Base-by-base conservation (phyloP, 1,140 invertebrate genomes). In the Calliphora vicina region DNA sequence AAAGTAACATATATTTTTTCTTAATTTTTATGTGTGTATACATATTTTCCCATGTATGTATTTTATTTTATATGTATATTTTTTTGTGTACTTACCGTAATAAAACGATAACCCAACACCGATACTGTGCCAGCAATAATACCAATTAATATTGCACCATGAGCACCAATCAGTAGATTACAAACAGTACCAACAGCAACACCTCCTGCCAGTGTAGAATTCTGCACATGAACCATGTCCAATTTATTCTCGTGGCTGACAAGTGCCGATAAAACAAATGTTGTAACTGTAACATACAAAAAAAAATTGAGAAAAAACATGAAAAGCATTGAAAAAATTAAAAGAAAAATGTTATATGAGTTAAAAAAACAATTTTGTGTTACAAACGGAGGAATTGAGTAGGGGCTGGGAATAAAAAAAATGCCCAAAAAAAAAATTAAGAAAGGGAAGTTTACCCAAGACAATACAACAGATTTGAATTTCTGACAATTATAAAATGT, bases 171-270 rank as follows among this genome's bases (percentile, higher is more conserved):
- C 91, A 97, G 94, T 92, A 99, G 93, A 91, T 97, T 96, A 83
- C 92, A 94, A 67, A 93, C 91, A 15, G 94, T 92, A 6, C 94
- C 94, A 35, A 94, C 92, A 76, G 92, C 91, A 83, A 90, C 88
- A 13, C 95, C 95, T 67, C 96, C 96, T 57, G 96, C 96, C n/a
- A 98, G 88, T 2, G 96, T 97, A 23, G 96, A 95, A 91, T 97
- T 97, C 91, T 98, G 97, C 42, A 97, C 92, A 91, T 97, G 96
- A 15, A 97, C 96, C 96, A 97, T 97, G 87, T 96, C 94, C 86
- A 97, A 95, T 91, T 96, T 97, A 85, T 94, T 95, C 78, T 95
- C 92, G 72, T 94, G 93, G 85, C 94, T 94, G n/a, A 96, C 92
- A 23, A 96, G 90, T 17, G 95, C 93, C 0, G 97, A 98, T 25